phyloP scores from a whole-genome alignment of 2,888 invertebrate species.

The Trilocha varians region DNA sequence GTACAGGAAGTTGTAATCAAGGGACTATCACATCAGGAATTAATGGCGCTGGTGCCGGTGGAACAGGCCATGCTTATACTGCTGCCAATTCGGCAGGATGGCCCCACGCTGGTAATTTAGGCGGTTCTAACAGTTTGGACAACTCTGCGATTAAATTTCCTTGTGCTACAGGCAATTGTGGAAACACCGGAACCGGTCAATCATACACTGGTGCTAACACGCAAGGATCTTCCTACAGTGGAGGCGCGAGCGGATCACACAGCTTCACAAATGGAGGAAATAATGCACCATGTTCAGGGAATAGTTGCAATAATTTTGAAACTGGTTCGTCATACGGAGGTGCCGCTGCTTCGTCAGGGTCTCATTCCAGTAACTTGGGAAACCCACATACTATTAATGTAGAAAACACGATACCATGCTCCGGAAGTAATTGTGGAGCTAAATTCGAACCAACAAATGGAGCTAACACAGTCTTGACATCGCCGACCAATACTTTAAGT shows the following conservation, averaged over 20 bases:
- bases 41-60: conserved; percentile 8
- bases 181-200: not conserved
- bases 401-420: not conserved
- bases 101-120: conserved; percentile 5
- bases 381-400: not conserved
- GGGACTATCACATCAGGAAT: conserved; percentile 2
- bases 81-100: not conserved
- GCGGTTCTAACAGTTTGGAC: not conserved
- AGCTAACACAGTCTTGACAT: not conserved
- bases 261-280: not conserved
- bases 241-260: not conserved
- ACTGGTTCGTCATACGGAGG: conserved; percentile 6
- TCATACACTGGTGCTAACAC: conserved; percentile 19
- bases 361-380: not conserved
- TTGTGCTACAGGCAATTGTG: not conserved
- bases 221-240: conserved; percentile 13
- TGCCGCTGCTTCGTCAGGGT: conserved; percentile 1
- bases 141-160: not conserved
- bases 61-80: not conserved
- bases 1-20: not conserved
- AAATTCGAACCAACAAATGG: not conserved
- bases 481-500: not conserved
- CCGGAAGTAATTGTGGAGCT: not conserved
- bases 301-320: conserved; percentile 16
- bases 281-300: conserved; percentile 15